Base-by-base conservation (phyloP, 2,113 vertebrate species). In the Pardalotus punctatus region DNA sequence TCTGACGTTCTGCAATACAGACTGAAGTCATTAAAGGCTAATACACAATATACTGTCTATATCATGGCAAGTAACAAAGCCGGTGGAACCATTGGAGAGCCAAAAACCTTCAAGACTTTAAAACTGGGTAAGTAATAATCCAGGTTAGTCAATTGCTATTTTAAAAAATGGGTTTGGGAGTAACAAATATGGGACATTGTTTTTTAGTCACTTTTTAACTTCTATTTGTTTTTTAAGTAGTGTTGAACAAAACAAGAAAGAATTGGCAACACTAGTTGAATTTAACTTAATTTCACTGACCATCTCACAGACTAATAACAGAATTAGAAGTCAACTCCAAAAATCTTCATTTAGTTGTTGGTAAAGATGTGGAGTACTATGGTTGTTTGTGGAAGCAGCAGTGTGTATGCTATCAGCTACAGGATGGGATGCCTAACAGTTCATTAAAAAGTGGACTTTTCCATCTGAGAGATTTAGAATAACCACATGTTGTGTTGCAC, bases 71-170 rank as follows among this genome's bases (percentile, higher is more conserved):
- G 45, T 53, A 98, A 98, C 65, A 61, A 10, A 12, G 98, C 94
- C 48, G 98, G 98, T 33, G 96, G 94, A 5, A 84, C 28, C 22
- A 97, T 6, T 3, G 98, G 98, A 86, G 81, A 22, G 4, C 51
- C 7, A 7, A 94, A 91, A 53, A 65, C 66, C 29, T 99, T 99
- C 90, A 97, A 54, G 66, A 99, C 98, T n/a, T 94, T 93, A 28
- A 97, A 84, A 81, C 33, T 98, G 38, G 97, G 99, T 99, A 97
- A 98, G 98, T 98, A 88, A 66, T 48, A 57, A 57, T 33, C 57
- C 24, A 42, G 5, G 11, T 70, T 88, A 65, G 3, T 48, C 73
- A 45, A 45, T 21, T 82, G 31, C 11, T 87, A 5, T 86, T 92
- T 61, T 33, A 5, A 82, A 66, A 72, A 69, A 20, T 16, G n/a